Evolutionary conservation across 1,140 invertebrate species (phyloP), one percentile per base, ranked within the genome.

Genomic region (Sarcophaga peregrina): DNA sequence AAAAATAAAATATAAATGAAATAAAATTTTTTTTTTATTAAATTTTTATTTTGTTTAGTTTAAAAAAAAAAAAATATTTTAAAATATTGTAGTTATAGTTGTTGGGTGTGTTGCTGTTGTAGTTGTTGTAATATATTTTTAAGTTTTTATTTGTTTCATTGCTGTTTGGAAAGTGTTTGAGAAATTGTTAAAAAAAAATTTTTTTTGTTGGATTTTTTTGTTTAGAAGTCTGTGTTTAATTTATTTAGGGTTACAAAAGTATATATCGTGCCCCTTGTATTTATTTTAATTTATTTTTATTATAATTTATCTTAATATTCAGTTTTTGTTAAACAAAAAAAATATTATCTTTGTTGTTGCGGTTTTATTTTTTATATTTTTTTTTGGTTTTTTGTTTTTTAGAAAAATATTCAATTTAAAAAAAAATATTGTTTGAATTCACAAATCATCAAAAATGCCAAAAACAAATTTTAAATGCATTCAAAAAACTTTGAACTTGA

Each of bases 401-500:
- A 76, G 46, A 48, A 76, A 47, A 48, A 76, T 76, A 48, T 50
- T 78, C 75, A 78, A 78, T 78, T 78, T 46, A 50, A 78, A 78
- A 46, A n/a, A 72, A 72, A 62, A 76, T 47, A n/a, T 25, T 50
- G n/a, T 46, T 78, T 78, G 11, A 78, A 78, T 7, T 78, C 75
- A 58, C 54, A 78, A 78, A 78, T 78, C 48, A 78, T 78, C 75
- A 78, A 78, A 78, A 78, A 78, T 78, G 75, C 75, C 75, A 78
- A 78, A 78, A 78, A 78, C 75, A 78, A 78, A 78, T 78, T 78
- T 78, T 50, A 52, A 78, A 78, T 78, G 75, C 75, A 78, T 78
- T 78, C 75, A 78, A 78, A 78, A 76, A 78, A 78, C 75, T 78
- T 78, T 78, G 75, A 78, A 78, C 75, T 78, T 78, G 75, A 78